These are phyloP conservation scores for Venusia cambrica DNA, from an alignment of 2,888 invertebrate genomes.

Conservation along the genomic window DNA sequence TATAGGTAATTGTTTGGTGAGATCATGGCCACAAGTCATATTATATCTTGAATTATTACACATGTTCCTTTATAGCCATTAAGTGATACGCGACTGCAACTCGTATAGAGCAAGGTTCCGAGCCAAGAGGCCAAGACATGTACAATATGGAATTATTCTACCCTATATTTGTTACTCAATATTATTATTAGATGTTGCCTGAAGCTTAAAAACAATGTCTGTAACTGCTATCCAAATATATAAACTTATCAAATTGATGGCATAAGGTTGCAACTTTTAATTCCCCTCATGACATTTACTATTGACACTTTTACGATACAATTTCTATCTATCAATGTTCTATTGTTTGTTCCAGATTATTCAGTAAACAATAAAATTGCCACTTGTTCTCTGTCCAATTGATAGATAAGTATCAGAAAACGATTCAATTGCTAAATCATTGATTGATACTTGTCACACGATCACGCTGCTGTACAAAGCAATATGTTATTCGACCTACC, in stretches of 20 bases:
- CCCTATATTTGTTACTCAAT: too few species aligned
- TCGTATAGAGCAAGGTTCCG: constrained; percentile 7
- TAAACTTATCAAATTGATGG: too few species aligned
- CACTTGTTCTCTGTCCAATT: constrained; percentile 10
- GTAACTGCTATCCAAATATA: too few species aligned
- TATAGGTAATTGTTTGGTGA: constrained; percentile 9
- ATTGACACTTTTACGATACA: too few species aligned
- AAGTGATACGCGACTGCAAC: constrained; percentile 2
- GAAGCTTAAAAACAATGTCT: too few species aligned
- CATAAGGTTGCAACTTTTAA: too few species aligned
- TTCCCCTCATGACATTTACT: too few species aligned
- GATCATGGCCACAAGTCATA: constrained; percentile 18
- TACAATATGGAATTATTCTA: too few species aligned
- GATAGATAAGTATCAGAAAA: constrained; percentile 1
- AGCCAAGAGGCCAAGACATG: too few species aligned
- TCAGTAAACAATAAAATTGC: constrained; percentile 10
- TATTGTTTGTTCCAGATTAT: too few species aligned
- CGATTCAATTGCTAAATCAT: constrained; percentile 19
- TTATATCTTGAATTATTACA: constrained; percentile 10
- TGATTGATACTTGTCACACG: constrained; percentile 11
- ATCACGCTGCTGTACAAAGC: constrained; percentile 1
- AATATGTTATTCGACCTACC: background rate
- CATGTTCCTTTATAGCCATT: constrained; percentile 4
- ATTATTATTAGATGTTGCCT: too few species aligned
- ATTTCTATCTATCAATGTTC: too few species aligned